These are phyloP conservation scores for Caenorhabditis sulstoni DNA, from an alignment of 2,888 invertebrate genomes.

Conservation along the genomic window DNA sequence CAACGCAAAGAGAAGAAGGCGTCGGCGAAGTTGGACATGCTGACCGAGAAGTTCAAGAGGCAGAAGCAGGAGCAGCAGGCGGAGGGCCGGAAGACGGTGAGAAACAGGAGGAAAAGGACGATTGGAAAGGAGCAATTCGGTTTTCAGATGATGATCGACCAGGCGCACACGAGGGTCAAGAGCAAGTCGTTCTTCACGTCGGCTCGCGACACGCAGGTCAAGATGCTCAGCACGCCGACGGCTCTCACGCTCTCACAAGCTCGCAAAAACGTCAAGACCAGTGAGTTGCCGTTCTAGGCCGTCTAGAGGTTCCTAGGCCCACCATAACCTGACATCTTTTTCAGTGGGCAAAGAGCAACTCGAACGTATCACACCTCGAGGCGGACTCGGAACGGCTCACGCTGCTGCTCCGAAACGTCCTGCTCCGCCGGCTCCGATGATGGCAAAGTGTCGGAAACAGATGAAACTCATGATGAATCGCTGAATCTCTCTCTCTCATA, in stretches of 20 bases:
- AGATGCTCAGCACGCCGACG: slow-evolving; percentile 40
- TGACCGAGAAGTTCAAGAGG: slow-evolving; percentile 6
- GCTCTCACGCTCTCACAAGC: slow-evolving; percentile 49
- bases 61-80: background rate
- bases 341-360: slow-evolving; percentile 49
- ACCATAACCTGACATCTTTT: too few species aligned
- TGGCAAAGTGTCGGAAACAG: slow-evolving; percentile 54
- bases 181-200: slow-evolving; percentile 25
- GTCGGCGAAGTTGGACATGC: slow-evolving; percentile 27
- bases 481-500: too few species aligned
- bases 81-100: slow-evolving; percentile 37
- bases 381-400: slow-evolving; percentile 21
- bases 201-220: slow-evolving; percentile 30
- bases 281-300: too few species aligned
- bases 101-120: background rate
- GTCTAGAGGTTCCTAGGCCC: too few species aligned
- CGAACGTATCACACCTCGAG: slow-evolving; percentile 26
- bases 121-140: too few species aligned
- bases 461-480: slow-evolving; percentile 2
- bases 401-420: slow-evolving; percentile 33
- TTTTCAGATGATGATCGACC: slow-evolving; percentile 51
- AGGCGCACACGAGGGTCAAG: slow-evolving; percentile 45
- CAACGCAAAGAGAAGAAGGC: slow-evolving; percentile 39
- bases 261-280: slow-evolving; percentile 40
- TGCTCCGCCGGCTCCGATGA: slow-evolving; percentile 46